Evolutionary conservation across 1,140 invertebrate genomes (phyloP).

Genomic region (Octopus bimaculoides): DNA sequence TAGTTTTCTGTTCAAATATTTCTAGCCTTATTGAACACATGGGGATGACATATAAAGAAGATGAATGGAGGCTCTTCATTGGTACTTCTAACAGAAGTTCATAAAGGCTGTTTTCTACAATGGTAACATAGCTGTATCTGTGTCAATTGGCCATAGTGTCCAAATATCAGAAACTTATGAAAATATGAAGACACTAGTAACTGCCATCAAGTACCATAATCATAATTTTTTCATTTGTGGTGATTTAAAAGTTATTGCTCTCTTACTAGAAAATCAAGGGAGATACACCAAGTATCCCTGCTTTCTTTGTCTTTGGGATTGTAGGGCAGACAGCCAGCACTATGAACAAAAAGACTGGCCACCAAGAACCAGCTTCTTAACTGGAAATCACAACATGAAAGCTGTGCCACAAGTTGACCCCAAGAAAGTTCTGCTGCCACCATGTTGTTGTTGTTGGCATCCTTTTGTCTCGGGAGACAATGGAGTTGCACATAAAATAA

Average conservation of each 20-base stretch:
- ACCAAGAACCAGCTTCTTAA: neutral
- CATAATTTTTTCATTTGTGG: neutral
- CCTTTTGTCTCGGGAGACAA: too few species aligned
- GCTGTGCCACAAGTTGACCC: neutral
- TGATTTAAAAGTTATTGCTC: constrained; percentile 1
- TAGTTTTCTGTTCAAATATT: neutral
- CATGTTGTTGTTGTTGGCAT: too few species aligned
- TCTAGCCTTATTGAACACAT: neutral
- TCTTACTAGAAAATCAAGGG: neutral
- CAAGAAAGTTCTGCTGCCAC: neutral
- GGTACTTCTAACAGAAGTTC: neutral
- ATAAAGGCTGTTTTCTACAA: neutral
- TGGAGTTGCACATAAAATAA: too few species aligned
- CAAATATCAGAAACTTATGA: neutral
- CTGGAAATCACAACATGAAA: neutral
- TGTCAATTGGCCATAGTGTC: neutral
- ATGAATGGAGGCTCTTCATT: neutral
- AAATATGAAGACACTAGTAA: neutral
- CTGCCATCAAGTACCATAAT: neutral
- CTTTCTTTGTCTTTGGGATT: neutral
- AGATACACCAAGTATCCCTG: neutral
- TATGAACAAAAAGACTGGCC: neutral
- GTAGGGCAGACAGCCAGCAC: neutral
- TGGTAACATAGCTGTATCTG: neutral
- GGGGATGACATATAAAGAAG: neutral